Base-by-base conservation (phyloP, 1,140 invertebrate genomes). In the Apocrypta bakeri region DNA sequence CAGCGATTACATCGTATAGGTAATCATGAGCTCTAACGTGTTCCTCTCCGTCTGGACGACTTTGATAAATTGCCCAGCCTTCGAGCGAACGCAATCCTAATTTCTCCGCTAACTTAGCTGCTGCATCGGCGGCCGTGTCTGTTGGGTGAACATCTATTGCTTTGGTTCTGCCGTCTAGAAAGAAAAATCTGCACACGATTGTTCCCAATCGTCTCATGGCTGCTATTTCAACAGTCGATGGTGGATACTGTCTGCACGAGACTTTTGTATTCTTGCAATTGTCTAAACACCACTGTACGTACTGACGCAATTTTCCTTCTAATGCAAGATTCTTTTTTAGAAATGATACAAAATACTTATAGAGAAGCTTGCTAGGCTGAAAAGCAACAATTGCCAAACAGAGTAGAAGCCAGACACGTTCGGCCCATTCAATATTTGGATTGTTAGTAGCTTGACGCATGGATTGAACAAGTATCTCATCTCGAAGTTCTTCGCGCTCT, bases 41-140 rank as follows among this genome's bases (percentile, higher is more conserved):
- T 88, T 98, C 96, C 90, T 98, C 97, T 8, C 95, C 94, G 84
- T 97, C 97, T 0, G 95, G 95, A 29, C 94, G 92, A 91, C 94
- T 96, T 89, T 98, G 96, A 93, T 98, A 99, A 79, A 99, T 96
- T 0, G 98, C 97, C 98, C 98, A 99, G 40, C 98, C 98, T 84
- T 98, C 97, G 1, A 97, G 91, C 68, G 95, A 95, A 81, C 94
- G 92, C 9, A 99, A 93, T 40, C 96, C 96, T 66, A 99, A 94
- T 89, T 98, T 97, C 88, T 98, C 97, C 0, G 97, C 97, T 21
- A 99, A 93, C 87, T 97, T 97, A 6, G 95, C 94, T 12, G 98
- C 95, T 0, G 98, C 97, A 88, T 98, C 97, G 6, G 95, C 95
- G 0, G 97, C 98, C 4, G 98, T 99, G 87, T 99, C 98, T 1